Base-by-base conservation (phyloP, 2,888 invertebrate species). In the Nesidiocoris tenuis region DNA sequence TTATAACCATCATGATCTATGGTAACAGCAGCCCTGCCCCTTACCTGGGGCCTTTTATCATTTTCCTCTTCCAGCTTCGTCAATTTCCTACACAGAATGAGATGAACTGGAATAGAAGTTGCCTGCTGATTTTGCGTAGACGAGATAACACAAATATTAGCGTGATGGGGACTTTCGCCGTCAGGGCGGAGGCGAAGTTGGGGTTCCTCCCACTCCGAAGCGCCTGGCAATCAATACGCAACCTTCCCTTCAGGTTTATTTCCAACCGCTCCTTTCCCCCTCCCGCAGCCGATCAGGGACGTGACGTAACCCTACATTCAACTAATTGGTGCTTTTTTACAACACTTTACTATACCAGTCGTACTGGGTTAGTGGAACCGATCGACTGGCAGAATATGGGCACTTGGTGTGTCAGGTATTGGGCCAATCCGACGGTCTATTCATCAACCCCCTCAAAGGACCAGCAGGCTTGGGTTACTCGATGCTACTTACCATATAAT, bases 221-320 rank as follows among this genome's bases (percentile, higher is more conserved):
- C 61, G 39, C 63, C 61, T 63, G 72, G 72, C 72, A 72, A 72
- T 72, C 72, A 72, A 72, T 72, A 72, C 72, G 72, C 61, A 72
- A 72, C 72, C 72, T 72, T 72, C 72, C 72, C 72, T 72, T 72
- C 72, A 72, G 72, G 72, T 72, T 72, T 72, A 72, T 72, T 72
- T 72, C 72, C 19, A 61, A 12, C 61, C 54, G 5, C 22, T 61
- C 63, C 1, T 22, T 39, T 19, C 61, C 61, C 12, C 18, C 24
- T 39, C 61, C 61, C 12, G 9, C 24, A 7, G 39, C 12, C 39
- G 39, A 39, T 39, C 39, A 39, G 39, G 12, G 12, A 39, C 39
- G 12, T 39, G 39, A 39, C 39, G 12, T 39, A 39, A 3, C 39
- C 39, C 39, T 39, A 39, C 39, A 39, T 39, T 39, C 39, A 39